Evolutionary conservation across 2,888 invertebrate species (phyloP), one percentile per base, ranked within the genome.

Genomic region (Ditylenchus weischeri): DNA sequence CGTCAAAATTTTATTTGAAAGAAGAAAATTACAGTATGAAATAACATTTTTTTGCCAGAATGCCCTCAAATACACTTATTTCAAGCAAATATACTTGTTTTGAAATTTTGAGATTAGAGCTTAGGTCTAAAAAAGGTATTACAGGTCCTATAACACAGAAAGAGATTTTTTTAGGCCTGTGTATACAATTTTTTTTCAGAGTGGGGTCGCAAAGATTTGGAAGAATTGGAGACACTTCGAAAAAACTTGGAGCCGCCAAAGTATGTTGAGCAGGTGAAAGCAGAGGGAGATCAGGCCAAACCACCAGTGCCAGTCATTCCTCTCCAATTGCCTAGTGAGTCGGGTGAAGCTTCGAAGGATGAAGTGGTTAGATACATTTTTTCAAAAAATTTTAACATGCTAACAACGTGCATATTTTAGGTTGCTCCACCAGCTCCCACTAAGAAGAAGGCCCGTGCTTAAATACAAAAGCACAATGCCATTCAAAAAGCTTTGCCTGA

Each of bases 171-270:
- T n/a, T n/a, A n/a, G n/a, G n/a, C n/a, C n/a, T n/a, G n/a, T n/a
- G n/a, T n/a, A n/a, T n/a, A n/a, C n/a, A n/a, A n/a, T n/a, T n/a
- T n/a, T n/a, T 43, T 43, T 59, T 64, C 74, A 48, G 81, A 83
- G 64, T 82, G 82, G 82, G 82, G 82, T 61, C 77, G 82, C 67
- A 80, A 76, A 65, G 79, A 80, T 58, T 78, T 78, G 57, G 82
- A 82, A 63, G 82, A 82, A 64, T 72, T 82, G 58, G 82, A 82
- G 68, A 18, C 36, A 13, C 13, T 67, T n/a, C 23, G 67, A 15
- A 67, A 67, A 48, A 66, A 66, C 47, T 38, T 66, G 48, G 66
- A 66, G 36, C 66, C 66, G 35, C 67, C 65, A 61, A 72, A 62
- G 69, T 82, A 82, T 73, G 71, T 74, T 11, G 82, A 82, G 71